These are phyloP conservation scores for Cervus canadensis DNA, from an alignment of 2,113 vertebrate species.

Conservation along the genomic window DNA sequence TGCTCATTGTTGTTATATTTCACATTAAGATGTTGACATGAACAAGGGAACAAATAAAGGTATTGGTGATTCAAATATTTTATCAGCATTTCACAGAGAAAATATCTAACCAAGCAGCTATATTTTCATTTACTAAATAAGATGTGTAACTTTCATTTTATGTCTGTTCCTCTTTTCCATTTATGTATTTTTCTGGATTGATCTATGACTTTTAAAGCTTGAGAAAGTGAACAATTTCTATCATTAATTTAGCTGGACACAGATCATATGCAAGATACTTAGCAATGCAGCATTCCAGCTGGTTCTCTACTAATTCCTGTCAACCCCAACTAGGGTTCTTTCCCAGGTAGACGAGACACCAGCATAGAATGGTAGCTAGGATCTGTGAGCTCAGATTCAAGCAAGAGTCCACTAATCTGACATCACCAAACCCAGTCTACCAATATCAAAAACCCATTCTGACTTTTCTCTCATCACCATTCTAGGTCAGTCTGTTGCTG, in stretches of 20 bases:
- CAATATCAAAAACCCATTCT: background rate
- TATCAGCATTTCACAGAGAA: constrained; percentile 62
- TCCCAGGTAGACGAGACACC: background rate
- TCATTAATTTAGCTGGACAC: background rate
- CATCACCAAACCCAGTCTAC: background rate
- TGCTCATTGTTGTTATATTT: constrained; percentile 70
- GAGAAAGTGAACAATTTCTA: constrained; percentile 20
- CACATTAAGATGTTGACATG: constrained; percentile 64
- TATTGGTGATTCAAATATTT: constrained; percentile 68
- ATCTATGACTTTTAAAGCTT: constrained; percentile 23
- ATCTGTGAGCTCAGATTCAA: background rate
- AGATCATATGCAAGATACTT: background rate
- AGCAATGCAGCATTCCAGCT: background rate
- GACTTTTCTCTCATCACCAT: background rate
- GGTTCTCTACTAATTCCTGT: background rate
- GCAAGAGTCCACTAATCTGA: background rate
- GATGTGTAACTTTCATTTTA: constrained; percentile 8
- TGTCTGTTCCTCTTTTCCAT: background rate
- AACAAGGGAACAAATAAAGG: constrained; percentile 71
- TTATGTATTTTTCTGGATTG: background rate
- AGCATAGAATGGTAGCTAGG: background rate
- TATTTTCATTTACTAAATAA: constrained; percentile 62
- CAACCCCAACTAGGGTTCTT: background rate
- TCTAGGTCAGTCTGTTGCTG: background rate
- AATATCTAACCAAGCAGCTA: constrained; percentile 52